Percentiles rank a stretch among this genome's conserved stretches.
Evolutionary conservation across 2,888 invertebrate genomes (phyloP).

Genomic region (Neocrepidodera transversa): DNA sequence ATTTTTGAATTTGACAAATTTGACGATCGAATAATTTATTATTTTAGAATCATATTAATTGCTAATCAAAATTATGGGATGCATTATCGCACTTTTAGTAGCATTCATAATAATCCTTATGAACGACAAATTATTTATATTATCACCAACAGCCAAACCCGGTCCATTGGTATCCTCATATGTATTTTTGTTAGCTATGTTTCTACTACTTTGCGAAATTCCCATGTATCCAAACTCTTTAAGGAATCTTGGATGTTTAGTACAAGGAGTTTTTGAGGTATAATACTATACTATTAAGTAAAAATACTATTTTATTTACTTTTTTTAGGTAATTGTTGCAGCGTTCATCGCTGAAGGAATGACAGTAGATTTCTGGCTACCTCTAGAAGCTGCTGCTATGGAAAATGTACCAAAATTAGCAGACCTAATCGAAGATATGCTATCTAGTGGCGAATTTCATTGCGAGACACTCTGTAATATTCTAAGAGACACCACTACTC

Average conservation of each 20-base stretch:
- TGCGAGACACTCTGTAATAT: slow-evolving; percentile 41
- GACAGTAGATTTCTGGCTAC: slow-evolving; percentile 57
- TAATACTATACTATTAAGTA: not conserved
- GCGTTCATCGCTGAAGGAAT: slow-evolving; percentile 54
- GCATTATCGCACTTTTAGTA: slow-evolving; percentile 49
- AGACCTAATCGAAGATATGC: slow-evolving; percentile 42
- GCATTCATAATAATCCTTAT: slow-evolving; percentile 50
- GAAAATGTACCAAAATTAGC: slow-evolving; percentile 45
- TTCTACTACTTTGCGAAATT: slow-evolving; percentile 53
- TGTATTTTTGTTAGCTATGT: slow-evolving; percentile 51
- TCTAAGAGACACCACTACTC: slow-evolving; percentile 43
- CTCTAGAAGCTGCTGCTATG: slow-evolving; percentile 50
- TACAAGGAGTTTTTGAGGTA: slow-evolving; percentile 50
- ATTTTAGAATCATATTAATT: too few relatives aligned
- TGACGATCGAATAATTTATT: too few relatives aligned
- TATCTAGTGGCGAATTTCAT: slow-evolving; percentile 41
- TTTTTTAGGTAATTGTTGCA: slow-evolving; percentile 50
- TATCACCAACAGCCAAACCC: slow-evolving; percentile 41
- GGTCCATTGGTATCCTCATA: slow-evolving; percentile 52
- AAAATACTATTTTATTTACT: slow-evolving; percentile 17
- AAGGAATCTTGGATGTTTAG: slow-evolving; percentile 46
- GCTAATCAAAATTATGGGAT: slow-evolving; percentile 53
- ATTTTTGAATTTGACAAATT: too few relatives aligned
- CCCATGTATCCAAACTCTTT: slow-evolving; percentile 51
- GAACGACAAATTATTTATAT: slow-evolving; percentile 52